These are phyloP conservation scores for Pristiophorus japonicus DNA, from an alignment of 2,113 vertebrate genomes.

Conservation along the genomic window DNA sequence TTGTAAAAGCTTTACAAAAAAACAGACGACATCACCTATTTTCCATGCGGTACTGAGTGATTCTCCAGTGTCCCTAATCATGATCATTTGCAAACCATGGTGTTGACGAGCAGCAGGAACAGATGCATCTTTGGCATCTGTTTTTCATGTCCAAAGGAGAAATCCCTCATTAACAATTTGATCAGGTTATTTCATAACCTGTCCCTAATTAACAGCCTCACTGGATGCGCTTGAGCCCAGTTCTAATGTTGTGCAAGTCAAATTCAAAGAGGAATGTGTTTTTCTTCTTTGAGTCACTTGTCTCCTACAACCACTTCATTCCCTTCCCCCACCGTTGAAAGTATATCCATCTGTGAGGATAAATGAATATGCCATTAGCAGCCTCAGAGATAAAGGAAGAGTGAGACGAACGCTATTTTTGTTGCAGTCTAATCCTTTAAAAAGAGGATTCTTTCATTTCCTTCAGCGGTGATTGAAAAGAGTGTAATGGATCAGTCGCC, in stretches of 20 bases:
- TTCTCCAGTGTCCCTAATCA: background rate
- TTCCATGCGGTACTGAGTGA: background rate
- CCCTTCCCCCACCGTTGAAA: background rate
- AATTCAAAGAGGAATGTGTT: background rate
- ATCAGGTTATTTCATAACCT: background rate
- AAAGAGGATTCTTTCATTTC: conserved; percentile 38
- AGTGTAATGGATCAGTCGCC: background rate
- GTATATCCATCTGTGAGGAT: conserved; percentile 20
- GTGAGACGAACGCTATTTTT: background rate
- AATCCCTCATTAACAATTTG: background rate
- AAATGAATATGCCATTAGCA: conserved; percentile 17
- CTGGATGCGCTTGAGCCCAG: background rate
- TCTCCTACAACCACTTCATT: background rate
- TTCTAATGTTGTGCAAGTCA: background rate
- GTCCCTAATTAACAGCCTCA: background rate
- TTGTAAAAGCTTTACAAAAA: background rate
- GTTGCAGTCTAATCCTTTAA: background rate
- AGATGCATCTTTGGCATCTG: background rate
- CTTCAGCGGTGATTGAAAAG: conserved; percentile 23
- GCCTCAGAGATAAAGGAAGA: conserved; percentile 26
- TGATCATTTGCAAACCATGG: background rate
- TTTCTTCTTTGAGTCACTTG: background rate
- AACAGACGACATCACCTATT: background rate
- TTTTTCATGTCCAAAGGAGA: background rate
- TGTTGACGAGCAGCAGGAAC: background rate